These are phyloP conservation scores for Drosophila nebulosa DNA, from an alignment of 1,140 invertebrate species.

Conservation along the genomic window DNA sequence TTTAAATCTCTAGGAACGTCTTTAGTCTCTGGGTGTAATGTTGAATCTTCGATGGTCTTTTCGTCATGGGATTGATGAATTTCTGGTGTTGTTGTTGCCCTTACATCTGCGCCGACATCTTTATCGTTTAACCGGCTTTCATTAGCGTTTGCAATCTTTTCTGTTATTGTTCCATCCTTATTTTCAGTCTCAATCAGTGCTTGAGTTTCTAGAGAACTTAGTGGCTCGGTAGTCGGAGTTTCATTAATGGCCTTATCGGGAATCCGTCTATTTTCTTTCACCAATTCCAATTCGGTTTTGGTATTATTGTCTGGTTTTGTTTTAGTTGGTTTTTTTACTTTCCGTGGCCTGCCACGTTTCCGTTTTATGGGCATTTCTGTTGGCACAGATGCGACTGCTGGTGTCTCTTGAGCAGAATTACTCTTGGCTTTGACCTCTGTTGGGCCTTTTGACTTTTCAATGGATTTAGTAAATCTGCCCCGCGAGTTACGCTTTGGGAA, in stretches of 20 bases:
- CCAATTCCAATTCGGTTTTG: constrained; percentile 13
- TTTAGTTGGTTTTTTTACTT: background rate
- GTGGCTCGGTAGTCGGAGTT: background rate
- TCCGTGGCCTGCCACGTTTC: constrained; percentile 38
- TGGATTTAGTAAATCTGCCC: background rate
- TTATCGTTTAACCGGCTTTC: background rate
- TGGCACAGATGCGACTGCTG: constrained; percentile 12
- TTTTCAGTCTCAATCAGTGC: background rate
- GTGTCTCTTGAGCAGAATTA: background rate
- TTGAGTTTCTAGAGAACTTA: background rate
- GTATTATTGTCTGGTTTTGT: background rate
- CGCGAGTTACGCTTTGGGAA: constrained; percentile 16
- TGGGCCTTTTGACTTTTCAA: constrained; percentile 24
- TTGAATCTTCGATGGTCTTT: background rate
- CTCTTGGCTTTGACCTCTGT: background rate
- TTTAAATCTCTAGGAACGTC: background rate
- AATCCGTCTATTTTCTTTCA: constrained; percentile 18
- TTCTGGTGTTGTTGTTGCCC: background rate
- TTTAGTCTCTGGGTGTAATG: background rate
- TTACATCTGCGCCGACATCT: background rate
- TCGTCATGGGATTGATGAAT: background rate
- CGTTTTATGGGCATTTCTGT: background rate
- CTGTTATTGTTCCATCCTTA: background rate
- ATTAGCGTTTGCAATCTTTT: background rate
- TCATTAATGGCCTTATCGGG: background rate